These are phyloP conservation scores for Pseudopleuronectes americanus DNA, from an alignment of 2,797 vertebrate species.

Conservation along the genomic window DNA sequence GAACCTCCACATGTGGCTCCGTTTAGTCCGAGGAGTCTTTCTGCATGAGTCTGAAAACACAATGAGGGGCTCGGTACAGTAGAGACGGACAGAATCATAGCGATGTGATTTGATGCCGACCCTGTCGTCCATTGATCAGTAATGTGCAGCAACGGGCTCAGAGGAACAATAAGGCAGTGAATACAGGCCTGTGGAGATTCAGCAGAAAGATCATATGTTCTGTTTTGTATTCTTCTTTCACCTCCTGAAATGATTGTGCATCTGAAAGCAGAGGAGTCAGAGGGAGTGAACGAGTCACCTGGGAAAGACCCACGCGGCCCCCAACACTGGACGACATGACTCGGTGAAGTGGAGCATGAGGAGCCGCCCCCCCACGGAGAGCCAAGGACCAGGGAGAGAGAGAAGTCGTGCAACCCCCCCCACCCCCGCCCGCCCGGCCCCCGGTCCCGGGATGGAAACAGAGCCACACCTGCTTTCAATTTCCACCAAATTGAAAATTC, in stretches of 20 bases:
- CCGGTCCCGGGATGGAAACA: constrained; percentile 39
- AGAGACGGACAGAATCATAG: constrained; percentile 41
- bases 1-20: constrained; percentile 58
- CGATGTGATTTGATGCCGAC: constrained; percentile 51
- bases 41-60: constrained; percentile 41
- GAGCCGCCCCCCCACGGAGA: constrained; percentile 34
- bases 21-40: constrained; percentile 46
- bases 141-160: constrained; percentile 26
- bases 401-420: constrained; percentile 1
- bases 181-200: constrained; percentile 2
- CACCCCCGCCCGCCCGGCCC: not conserved
- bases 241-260: not conserved
- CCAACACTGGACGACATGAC: constrained; percentile 34
- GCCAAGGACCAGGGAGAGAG: constrained; percentile 1
- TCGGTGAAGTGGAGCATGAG: constrained; percentile 46
- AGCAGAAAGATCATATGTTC: constrained; percentile 4
- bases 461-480: constrained; percentile 81
- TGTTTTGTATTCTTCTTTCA: not conserved
- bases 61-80: constrained; percentile 23
- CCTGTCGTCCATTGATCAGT: constrained; percentile 23
- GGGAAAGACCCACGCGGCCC: constrained; percentile 1
- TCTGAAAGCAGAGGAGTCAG: not conserved
- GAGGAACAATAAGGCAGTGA: constrained; percentile 25
- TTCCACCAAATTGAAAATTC: constrained; percentile 75
- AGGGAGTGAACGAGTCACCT: constrained; percentile 24